Percentiles rank a stretch among this genome's conserved stretches.
Conservation (phyloP, 2,888 invertebrate genomes). For the Oxycera nigricornis region DNA sequence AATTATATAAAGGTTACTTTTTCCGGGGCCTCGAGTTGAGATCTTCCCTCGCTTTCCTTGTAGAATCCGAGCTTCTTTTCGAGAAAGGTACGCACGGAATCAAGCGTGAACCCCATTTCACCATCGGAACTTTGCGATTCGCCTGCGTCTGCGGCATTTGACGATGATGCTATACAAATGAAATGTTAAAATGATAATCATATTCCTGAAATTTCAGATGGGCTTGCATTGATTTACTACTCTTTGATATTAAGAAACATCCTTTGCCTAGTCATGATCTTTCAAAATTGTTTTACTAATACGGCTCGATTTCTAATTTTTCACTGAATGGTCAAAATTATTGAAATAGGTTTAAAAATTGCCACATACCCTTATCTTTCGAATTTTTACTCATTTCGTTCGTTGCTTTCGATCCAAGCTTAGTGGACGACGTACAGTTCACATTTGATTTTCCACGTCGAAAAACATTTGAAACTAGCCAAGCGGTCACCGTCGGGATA, state of each 20-base stretch:
- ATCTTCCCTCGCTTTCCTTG: constrained; percentile 5
- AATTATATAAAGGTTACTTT: constrained; percentile 1
- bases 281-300: too few relatives aligned
- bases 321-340: too few relatives aligned
- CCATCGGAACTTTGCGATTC: not conserved
- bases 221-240: too few relatives aligned
- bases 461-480: constrained; percentile 37
- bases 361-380: constrained; percentile 4
- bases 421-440: not conserved
- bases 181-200: not conserved
- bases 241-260: too few relatives aligned
- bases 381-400: constrained; percentile 1
- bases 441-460: constrained; percentile 9
- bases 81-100: constrained; percentile 40
- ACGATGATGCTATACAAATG: constrained; percentile 12
- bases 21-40: not conserved
- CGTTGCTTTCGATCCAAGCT: too few relatives aligned
- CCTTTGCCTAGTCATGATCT: too few relatives aligned
- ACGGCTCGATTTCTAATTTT: too few relatives aligned
- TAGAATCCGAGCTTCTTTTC: constrained; percentile 41
- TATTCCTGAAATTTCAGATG: not conserved
- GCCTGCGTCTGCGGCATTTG: not conserved
- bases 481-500: constrained; percentile 38
- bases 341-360: too few relatives aligned
- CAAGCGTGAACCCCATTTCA: constrained; percentile 37